Conservation (phyloP, 1,140 invertebrate genomes). For the Odontomachus brunneus region DNA sequence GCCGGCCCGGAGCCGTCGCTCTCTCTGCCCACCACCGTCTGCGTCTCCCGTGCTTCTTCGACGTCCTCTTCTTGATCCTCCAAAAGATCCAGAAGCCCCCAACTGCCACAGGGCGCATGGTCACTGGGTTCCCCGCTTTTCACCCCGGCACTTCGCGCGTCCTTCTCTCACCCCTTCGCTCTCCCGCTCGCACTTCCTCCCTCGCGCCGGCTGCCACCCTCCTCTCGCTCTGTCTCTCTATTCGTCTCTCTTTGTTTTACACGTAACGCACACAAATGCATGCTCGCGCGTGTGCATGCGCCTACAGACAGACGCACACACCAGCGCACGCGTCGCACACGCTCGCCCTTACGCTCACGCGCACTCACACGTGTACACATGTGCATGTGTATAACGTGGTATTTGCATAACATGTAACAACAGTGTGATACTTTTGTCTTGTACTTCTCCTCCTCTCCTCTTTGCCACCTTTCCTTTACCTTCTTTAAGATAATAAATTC, state of each 20-base stretch:
- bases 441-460: not conserved
- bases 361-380: too few relatives aligned
- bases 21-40: slow-evolving; percentile 78
- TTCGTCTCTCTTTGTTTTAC: slow-evolving; percentile 37
- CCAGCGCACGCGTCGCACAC: too few relatives aligned
- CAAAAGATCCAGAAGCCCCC: slow-evolving; percentile 73
- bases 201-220: not conserved
- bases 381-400: too few relatives aligned
- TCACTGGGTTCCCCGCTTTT: slow-evolving; percentile 61
- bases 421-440: slow-evolving; percentile 12
- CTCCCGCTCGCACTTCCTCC: slow-evolving; percentile 5
- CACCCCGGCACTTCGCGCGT: slow-evolving; percentile 11
- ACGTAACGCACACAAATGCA: not conserved
- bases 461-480: not conserved
- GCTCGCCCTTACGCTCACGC: too few relatives aligned
- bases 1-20: slow-evolving; percentile 78
- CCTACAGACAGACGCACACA: not conserved
- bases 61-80: slow-evolving; percentile 79
- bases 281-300: not conserved
- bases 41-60: slow-evolving; percentile 81
- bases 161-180: not conserved
- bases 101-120: slow-evolving; percentile 75
- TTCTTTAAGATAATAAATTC: slow-evolving; percentile 21
- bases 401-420: too few relatives aligned
- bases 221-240: not conserved